Conservation (phyloP, 2,113 vertebrate species). For the Petrocephalus microphthalmus region DNA sequence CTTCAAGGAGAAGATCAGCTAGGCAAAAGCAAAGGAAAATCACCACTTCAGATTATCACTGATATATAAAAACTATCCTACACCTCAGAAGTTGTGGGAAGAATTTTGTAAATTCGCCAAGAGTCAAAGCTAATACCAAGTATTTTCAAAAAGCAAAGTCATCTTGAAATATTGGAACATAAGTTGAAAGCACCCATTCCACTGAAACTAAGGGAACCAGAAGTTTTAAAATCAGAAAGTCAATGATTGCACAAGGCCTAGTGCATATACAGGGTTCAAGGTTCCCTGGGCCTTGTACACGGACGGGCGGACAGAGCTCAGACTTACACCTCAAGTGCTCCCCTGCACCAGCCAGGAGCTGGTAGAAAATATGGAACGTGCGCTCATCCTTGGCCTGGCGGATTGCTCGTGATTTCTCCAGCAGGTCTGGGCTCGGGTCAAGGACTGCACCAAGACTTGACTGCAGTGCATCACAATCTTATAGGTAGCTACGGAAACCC, state of each 20-base stretch:
- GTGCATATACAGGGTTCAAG: background rate
- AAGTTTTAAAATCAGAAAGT: background rate
- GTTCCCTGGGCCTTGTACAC: background rate
- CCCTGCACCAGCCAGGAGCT: conserved; percentile 84
- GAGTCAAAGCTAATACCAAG: background rate
- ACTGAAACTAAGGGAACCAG: background rate
- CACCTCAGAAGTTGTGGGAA: background rate
- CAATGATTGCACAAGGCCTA: background rate
- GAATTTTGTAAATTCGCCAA: background rate
- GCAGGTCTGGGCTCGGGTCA: conserved; percentile 73
- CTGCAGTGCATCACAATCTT: background rate
- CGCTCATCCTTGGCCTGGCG: conserved; percentile 96
- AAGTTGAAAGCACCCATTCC: background rate
- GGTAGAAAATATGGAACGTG: conserved; percentile 96
- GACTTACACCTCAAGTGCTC: conserved; percentile 89
- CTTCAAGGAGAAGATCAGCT: conserved; percentile 81
- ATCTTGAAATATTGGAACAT: background rate
- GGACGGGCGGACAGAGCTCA: background rate
- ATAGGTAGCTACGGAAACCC: background rate
- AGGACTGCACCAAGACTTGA: conserved; percentile 40
- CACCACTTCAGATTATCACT: background rate
- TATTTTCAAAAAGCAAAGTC: background rate
- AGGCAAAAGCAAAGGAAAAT: conserved; percentile 21
- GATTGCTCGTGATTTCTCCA: conserved; percentile 95
- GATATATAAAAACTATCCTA: too few relatives aligned